phyloP scores from a whole-genome alignment of 1,140 invertebrate species.

The Trachymyrmex septentrionalis region DNA sequence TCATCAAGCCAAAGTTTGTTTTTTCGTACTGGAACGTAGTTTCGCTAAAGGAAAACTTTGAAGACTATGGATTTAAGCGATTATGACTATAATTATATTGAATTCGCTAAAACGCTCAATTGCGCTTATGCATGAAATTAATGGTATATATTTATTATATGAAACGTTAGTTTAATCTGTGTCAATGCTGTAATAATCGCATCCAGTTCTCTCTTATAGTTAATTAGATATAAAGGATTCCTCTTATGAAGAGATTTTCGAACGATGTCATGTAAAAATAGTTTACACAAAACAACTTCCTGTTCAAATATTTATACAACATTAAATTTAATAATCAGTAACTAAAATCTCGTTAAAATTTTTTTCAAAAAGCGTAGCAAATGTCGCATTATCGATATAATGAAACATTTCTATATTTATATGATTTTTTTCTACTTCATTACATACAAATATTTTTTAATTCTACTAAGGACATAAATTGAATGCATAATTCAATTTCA shows the following conservation, averaged over 20 bases:
- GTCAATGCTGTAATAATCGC: slow-evolving; percentile 36
- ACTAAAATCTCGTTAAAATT: not conserved
- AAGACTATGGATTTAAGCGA: not conserved
- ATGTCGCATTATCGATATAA: not conserved
- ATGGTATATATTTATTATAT: slow-evolving; percentile 8
- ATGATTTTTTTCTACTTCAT: not conserved
- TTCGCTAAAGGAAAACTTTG: slow-evolving; percentile 17
- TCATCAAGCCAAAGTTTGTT: not conserved
- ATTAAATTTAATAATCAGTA: not conserved
- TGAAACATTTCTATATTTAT: not conserved
- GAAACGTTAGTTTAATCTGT: slow-evolving; percentile 26
- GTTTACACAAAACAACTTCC: not conserved
- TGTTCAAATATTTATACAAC: not conserved
- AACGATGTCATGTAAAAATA: not conserved
- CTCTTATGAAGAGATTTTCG: not conserved
- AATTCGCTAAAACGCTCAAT: not conserved
- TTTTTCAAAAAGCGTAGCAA: not conserved
- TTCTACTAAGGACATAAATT: not conserved
- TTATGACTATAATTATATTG: slow-evolving; percentile 9
- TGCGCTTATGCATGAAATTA: slow-evolving; percentile 23
- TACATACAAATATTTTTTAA: not conserved
- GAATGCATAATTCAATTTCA: not conserved
- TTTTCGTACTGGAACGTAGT: not conserved
- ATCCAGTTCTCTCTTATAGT: not conserved
- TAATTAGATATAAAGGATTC: not conserved